phyloP scores from a whole-genome alignment of 2,888 invertebrate species.

The Nomada fucata region DNA sequence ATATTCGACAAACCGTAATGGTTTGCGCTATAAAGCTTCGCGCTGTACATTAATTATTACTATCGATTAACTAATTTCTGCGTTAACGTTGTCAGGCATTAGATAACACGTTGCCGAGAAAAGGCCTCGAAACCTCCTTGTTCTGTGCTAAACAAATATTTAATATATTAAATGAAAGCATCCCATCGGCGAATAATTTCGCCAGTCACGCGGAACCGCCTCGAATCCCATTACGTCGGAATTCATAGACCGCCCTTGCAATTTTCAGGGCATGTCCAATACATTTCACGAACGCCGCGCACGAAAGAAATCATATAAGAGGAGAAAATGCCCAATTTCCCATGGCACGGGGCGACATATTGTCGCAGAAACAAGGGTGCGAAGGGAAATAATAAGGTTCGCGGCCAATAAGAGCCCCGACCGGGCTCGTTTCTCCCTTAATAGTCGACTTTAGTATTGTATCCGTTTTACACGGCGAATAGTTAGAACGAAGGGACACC shows the following conservation, averaged over 20 bases:
- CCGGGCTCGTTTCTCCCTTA: conserved; percentile 32
- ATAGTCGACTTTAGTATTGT: conserved; percentile 43
- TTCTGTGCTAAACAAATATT: too few relatives aligned
- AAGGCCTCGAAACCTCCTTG: too few relatives aligned
- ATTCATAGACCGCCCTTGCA: not conserved
- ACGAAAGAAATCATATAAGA: not conserved
- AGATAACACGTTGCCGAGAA: too few relatives aligned
- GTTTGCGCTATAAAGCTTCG: too few relatives aligned
- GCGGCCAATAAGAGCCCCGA: conserved; percentile 27
- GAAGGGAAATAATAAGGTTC: conserved; percentile 21
- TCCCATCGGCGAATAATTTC: too few relatives aligned
- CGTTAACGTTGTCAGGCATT: too few relatives aligned
- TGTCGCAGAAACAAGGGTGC: not conserved
- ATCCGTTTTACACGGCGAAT: conserved; percentile 33
- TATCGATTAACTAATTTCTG: too few relatives aligned
- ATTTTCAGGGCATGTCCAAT: not conserved
- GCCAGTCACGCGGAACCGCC: not conserved
- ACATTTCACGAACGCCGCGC: not conserved
- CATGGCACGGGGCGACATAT: not conserved
- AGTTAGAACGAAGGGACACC: conserved; percentile 20
- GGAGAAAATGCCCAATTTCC: conserved; percentile 8
- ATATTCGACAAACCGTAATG: too few relatives aligned
- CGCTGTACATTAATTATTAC: too few relatives aligned
- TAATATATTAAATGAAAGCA: too few relatives aligned
- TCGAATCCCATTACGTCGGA: not conserved